Base-by-base conservation (phyloP, 2,888 invertebrate genomes). In the Euplexia lucipara region DNA sequence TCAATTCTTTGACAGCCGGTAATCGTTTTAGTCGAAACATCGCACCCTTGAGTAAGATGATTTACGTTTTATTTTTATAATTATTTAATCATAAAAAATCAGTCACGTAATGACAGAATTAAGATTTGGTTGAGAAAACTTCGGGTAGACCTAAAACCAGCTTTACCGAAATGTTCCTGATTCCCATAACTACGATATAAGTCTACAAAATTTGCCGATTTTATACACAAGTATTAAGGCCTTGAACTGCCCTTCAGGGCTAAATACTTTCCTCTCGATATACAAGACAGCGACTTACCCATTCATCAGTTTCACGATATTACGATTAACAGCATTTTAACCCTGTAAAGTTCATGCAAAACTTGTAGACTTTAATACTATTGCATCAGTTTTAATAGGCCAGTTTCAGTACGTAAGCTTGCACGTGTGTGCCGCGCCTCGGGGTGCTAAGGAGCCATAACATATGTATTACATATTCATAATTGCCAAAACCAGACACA, bases 401-500 rank as follows among this genome's bases (percentile, higher is more conserved):
- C 37, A 75, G 45, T 62, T 62, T 57, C 52, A 69, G 61, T 12
- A 44, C 37, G 30, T 51, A 44, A 57, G 14, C 35, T 20, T 34
- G 39, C 62, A 61, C 70, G 72, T 79, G 67, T 61, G 60, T 61
- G 45, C 37, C 8, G 20, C 58, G 72, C 80, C 70, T 78, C 63
- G 45, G 68, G 71, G 75, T 62, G 56, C 48, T 69, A 80, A 78
- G 62, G 70, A 63, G 57, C 64, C 60, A 67, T 75, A 73, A 61
- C 77, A 73, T 71, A 69, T 53, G 67, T 67, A 79, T 74, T 69
- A 75, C 58, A 70, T 82, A 82, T 80, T 83, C 77, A 79, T 85
- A 91, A 90, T 90, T 86, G 88, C 88, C 88, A 89, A 92, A 92
- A 90, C 88, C 90, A 89, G 90, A 88, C 88, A 73, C 75, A 90